A percentile compares a stretch with the other conserved stretches of the same genome.
Evolutionary conservation across 2,113 vertebrate species (phyloP).

Genomic region (Rostratula benghalensis): DNA sequence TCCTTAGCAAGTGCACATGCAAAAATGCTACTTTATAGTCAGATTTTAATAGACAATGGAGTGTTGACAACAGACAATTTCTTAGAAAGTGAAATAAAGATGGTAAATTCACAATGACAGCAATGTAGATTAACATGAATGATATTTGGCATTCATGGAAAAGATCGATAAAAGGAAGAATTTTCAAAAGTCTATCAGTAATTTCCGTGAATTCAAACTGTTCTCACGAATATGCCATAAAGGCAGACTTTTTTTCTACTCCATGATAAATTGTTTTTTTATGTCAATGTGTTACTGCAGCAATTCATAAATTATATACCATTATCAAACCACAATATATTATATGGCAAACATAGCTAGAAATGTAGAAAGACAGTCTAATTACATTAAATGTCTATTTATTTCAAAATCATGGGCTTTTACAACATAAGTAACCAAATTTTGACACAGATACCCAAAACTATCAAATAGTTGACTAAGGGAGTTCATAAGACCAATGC

Average conservation of each 20-base stretch:
- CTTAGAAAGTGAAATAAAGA: not conserved
- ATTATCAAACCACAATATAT: not conserved
- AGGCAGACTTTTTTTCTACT: not conserved
- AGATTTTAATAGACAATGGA: not conserved
- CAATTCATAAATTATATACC: not conserved
- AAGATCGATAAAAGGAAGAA: not conserved
- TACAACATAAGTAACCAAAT: not conserved
- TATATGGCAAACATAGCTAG: not conserved
- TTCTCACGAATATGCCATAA: not conserved
- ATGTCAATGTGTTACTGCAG: not conserved
- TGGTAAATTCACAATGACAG: not conserved
- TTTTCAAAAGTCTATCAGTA: not conserved
- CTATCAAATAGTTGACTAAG: not conserved
- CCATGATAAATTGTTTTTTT: not conserved
- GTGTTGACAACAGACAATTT: not conserved
- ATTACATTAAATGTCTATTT: not conserved
- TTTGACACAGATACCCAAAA: not conserved
- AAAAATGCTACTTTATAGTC: not conserved
- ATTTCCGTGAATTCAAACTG: not conserved
- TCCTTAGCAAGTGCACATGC: not conserved
- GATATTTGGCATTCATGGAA: not conserved
- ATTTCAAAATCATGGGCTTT: not conserved
- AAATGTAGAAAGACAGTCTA: not conserved
- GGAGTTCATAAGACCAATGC: not conserved
- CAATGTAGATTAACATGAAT: not conserved